Evolutionary conservation across 2,113 vertebrate species (phyloP).

Genomic region (Eonycteris spelaea): DNA sequence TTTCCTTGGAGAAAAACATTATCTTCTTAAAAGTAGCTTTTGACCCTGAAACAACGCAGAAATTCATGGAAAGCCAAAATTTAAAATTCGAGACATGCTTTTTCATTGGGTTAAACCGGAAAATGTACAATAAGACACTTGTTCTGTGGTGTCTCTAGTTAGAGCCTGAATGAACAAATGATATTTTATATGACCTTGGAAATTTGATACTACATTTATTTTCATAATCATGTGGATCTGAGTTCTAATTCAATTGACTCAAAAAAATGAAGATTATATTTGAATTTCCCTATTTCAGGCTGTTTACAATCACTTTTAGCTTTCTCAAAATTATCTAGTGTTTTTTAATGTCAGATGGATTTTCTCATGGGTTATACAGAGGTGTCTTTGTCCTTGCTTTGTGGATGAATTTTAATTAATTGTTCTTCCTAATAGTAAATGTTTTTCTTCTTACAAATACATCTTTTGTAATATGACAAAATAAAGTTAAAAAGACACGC

Average conservation of each 20-base stretch:
- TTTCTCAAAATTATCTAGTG: not conserved
- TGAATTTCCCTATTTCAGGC: not conserved
- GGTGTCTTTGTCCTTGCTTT: not conserved
- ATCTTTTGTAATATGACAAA: not conserved
- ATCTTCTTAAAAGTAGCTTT: not conserved
- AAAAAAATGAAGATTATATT: not conserved
- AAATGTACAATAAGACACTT: not conserved
- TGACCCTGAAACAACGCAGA: not conserved
- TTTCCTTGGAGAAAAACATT: not conserved
- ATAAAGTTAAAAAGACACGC: not conserved
- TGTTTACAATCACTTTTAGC: not conserved
- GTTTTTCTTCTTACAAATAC: not conserved
- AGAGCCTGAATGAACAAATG: not conserved
- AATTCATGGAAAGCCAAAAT: not conserved
- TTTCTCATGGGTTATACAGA: not conserved
- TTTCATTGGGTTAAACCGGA: not conserved
- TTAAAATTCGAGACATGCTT: not conserved
- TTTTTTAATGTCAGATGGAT: not conserved
- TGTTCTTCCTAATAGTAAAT: not conserved
- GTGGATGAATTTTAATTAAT: not conserved
- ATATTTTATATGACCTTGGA: not conserved
- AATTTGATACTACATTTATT: not conserved
- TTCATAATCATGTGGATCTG: not conserved
- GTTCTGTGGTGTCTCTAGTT: not conserved
- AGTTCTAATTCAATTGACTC: not conserved